Percentiles rank a stretch among this genome's conserved stretches.
Conservation (phyloP, 2,113 vertebrate species). For the Pseudorasbora parva region DNA sequence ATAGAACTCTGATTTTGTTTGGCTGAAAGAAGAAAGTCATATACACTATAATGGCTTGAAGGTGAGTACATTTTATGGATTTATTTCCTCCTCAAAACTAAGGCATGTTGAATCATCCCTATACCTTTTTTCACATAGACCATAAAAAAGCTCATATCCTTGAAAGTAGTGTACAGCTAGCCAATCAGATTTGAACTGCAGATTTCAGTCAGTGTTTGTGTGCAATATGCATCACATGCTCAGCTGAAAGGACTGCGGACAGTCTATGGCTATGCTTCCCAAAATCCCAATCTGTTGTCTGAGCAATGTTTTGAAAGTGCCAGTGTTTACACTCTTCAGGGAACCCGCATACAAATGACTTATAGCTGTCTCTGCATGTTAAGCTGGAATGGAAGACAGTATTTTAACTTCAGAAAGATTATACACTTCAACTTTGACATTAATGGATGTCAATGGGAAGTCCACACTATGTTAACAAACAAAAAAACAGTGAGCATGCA, state of each 20-base stretch:
- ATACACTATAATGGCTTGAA: too few species aligned
- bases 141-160: not conserved
- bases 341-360: not conserved
- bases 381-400: not conserved
- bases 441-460: not conserved
- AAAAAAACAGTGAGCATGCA: not conserved
- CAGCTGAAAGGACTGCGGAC: not conserved
- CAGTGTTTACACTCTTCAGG: not conserved
- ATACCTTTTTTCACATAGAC: not conserved
- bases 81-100: not conserved
- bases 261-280: not conserved
- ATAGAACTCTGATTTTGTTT: too few species aligned
- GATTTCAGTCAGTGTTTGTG: not conserved
- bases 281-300: constrained; percentile 7
- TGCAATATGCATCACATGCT: not conserved
- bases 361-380: not conserved
- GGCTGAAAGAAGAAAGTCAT: too few species aligned
- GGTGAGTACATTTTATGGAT: not conserved
- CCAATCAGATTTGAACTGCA: not conserved
- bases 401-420: constrained; percentile 6
- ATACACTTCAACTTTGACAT: not conserved
- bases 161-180: not conserved
- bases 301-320: not conserved
- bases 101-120: not conserved
- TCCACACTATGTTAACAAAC: not conserved